Evolutionary conservation across 1,140 invertebrate genomes (phyloP).

Genomic region (Hycleus cichorii): DNA sequence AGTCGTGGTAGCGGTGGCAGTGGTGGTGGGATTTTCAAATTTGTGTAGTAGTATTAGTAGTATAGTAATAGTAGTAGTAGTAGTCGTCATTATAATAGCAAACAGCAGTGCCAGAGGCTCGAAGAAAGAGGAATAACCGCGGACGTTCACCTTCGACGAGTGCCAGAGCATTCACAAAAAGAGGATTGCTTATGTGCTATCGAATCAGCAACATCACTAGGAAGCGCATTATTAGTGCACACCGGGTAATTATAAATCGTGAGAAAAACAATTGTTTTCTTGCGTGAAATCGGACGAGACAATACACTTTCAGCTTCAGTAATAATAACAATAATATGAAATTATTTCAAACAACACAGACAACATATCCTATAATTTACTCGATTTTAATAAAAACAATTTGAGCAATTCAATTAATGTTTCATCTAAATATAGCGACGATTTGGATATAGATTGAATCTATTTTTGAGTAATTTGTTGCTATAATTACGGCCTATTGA

Average conservation of each 20-base stretch:
- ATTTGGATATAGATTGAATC: no score
- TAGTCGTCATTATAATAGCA: conserved; percentile 14
- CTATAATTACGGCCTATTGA: no score
- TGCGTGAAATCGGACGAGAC: background rate
- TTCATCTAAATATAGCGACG: no score
- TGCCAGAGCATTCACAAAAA: conserved; percentile 28
- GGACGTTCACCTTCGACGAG: conserved; percentile 31
- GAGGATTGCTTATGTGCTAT: conserved; percentile 25
- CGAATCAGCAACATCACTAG: conserved; percentile 32
- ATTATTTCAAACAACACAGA: conserved; percentile 7
- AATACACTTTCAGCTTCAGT: background rate
- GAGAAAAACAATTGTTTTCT: conserved; percentile 18
- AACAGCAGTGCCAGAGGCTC: conserved; percentile 24
- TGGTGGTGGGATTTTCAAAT: background rate
- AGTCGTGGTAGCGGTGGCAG: background rate
- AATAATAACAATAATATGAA: conserved; percentile 9
- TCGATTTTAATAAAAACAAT: conserved; percentile 8
- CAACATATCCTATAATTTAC: conserved; percentile 6
- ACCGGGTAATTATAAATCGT: conserved; percentile 30
- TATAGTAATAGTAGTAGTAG: background rate
- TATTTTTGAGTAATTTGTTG: no score
- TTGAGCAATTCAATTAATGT: no score
- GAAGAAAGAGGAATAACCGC: conserved; percentile 34
- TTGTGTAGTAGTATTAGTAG: background rate
- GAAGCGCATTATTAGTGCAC: conserved; percentile 29